Evolutionary conservation across 2,797 vertebrate genomes (phyloP).

Genomic region (Eleutherodactylus coqui): DNA sequence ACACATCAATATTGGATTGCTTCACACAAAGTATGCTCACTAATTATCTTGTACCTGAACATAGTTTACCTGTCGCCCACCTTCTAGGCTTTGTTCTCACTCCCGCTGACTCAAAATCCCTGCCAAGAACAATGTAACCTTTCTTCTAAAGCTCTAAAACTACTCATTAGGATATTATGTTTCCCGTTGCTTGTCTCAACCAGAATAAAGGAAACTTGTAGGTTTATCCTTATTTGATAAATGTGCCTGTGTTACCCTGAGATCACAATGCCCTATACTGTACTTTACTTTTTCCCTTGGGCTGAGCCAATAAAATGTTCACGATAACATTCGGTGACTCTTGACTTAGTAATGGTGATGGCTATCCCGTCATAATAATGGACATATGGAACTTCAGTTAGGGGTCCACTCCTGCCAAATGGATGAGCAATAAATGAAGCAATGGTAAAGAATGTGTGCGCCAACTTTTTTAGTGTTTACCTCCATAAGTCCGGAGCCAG

Average conservation of each 20-base stretch:
- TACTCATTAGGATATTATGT: background rate
- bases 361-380: background rate
- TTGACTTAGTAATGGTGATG: background rate
- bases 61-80: background rate
- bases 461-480: background rate
- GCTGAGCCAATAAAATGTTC: background rate
- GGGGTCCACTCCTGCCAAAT: background rate
- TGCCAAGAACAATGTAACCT: background rate
- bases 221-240: background rate
- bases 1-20: background rate
- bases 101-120: background rate
- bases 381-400: background rate
- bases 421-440: background rate
- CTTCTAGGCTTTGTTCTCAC: background rate
- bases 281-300: background rate
- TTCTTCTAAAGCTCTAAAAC: background rate
- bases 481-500: background rate
- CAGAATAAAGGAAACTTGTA: background rate
- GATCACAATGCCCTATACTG: background rate
- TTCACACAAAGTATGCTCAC: background rate
- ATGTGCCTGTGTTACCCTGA: background rate
- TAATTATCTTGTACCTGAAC: background rate
- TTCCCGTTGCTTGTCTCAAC: background rate
- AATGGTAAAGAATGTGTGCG: background rate
- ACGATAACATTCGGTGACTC: background rate